Percentiles rank a stretch among this genome's conserved stretches.
These are phyloP conservation scores for Choreutis nemorana DNA, from an alignment of 2,888 invertebrate species.

Conservation along the genomic window DNA sequence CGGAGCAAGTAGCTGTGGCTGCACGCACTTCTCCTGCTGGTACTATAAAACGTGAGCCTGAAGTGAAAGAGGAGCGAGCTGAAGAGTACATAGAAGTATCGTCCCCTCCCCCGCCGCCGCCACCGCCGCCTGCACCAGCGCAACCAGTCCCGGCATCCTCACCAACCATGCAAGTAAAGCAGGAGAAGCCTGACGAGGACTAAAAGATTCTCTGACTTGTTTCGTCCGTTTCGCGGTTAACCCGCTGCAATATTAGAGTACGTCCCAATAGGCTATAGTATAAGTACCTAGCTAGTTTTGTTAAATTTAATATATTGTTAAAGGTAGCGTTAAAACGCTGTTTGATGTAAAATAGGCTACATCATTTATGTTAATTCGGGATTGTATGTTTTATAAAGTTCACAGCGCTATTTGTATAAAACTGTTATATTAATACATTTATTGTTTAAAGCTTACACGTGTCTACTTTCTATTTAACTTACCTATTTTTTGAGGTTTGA, in stretches of 20 bases:
- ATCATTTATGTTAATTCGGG: constrained; percentile 45
- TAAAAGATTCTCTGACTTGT: constrained; percentile 15
- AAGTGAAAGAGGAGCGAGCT: constrained; percentile 52
- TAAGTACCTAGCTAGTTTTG: constrained; percentile 34
- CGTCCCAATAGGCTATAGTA: constrained; percentile 42
- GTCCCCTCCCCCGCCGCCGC: constrained; percentile 47
- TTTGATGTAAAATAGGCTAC: constrained; percentile 27
- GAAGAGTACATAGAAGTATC: constrained; percentile 61
- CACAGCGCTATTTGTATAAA: constrained; percentile 59
- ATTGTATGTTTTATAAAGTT: constrained; percentile 57
- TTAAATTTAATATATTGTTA: constrained; percentile 43
- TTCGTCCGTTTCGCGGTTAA: constrained; percentile 49
- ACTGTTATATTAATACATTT: constrained; percentile 60
- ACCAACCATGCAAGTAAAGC: constrained; percentile 36
- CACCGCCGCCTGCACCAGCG: constrained; percentile 24
- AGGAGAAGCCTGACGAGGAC: constrained; percentile 50
- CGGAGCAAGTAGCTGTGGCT: constrained; percentile 20
- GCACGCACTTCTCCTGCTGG: constrained; percentile 5
- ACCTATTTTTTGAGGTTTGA: constrained; percentile 1
- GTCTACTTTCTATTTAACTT: background rate
- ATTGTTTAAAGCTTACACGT: constrained; percentile 43
- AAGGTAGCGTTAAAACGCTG: constrained; percentile 59
- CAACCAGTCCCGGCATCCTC: constrained; percentile 18
- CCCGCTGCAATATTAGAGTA: constrained; percentile 64
- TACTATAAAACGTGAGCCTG: constrained; percentile 38